phyloP scores from a whole-genome alignment of 2,113 vertebrate species.

The Odocoileus hemionus region DNA sequence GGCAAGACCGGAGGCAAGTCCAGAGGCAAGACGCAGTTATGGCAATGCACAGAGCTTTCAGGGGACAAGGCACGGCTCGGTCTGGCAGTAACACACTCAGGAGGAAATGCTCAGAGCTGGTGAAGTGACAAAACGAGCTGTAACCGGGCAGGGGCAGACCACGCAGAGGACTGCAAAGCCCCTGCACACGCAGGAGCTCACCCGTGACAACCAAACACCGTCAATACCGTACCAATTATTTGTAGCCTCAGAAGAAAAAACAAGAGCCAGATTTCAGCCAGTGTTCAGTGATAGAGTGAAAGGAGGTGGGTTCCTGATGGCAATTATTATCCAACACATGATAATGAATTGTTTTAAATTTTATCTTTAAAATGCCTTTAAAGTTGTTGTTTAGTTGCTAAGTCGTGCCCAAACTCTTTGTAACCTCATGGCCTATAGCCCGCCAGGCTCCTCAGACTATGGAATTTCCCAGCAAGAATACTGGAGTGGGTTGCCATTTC shows the following conservation, averaged over 20 bases:
- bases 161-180: not conserved
- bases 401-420: not conserved
- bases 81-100: not conserved
- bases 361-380: not conserved
- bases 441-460: not conserved
- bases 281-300: not conserved
- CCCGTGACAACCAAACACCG: not conserved
- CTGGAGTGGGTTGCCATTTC: not conserved
- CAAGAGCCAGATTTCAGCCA: not conserved
- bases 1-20: not conserved
- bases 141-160: not conserved
- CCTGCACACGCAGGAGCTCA: not conserved
- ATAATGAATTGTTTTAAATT: not conserved
- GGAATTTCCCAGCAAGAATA: not conserved
- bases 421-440: not conserved
- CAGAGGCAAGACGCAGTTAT: not conserved
- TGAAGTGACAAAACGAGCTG: not conserved
- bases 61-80: not conserved
- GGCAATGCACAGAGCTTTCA: not conserved
- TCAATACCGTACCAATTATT: not conserved
- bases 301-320: fast-evolving
- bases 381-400: not conserved
- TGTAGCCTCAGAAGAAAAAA: not conserved
- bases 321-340: not conserved
- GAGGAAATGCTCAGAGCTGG: not conserved